Conservation (phyloP, 1,140 invertebrate species). For the Sipha flava region DNA sequence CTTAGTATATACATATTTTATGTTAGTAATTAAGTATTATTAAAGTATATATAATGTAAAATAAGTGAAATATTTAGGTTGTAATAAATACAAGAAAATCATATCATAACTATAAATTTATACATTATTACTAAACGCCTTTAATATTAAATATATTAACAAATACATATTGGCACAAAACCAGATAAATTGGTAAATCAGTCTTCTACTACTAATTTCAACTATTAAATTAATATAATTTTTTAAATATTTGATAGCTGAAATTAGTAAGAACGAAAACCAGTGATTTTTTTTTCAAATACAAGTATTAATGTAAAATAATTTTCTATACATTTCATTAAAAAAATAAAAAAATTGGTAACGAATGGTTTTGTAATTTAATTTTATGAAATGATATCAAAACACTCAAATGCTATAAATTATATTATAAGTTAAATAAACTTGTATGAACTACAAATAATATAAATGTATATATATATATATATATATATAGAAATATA, state of each 20-base stretch:
- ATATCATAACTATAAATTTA: neutral
- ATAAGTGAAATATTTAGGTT: neutral
- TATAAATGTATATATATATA: neutral
- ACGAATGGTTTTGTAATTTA: neutral
- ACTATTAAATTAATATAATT: neutral
- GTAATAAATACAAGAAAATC: neutral
- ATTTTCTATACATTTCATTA: no score
- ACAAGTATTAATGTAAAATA: neutral
- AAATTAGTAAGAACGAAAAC: neutral
- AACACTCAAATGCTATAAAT: neutral
- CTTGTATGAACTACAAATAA: neutral
- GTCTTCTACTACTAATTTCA: neutral
- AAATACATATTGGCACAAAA: neutral
- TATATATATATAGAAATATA: no score
- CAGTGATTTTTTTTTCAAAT: neutral
- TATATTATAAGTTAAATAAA: neutral
- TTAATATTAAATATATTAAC: neutral
- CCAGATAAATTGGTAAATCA: neutral
- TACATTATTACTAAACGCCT: neutral
- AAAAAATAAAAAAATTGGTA: neutral
- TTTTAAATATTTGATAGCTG: neutral
- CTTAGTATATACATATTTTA: neutral
- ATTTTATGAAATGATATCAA: neutral
- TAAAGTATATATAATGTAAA: neutral
- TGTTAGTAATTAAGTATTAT: neutral